Base-by-base conservation (phyloP, 2,113 vertebrate species). In the Lepus europaeus region DNA sequence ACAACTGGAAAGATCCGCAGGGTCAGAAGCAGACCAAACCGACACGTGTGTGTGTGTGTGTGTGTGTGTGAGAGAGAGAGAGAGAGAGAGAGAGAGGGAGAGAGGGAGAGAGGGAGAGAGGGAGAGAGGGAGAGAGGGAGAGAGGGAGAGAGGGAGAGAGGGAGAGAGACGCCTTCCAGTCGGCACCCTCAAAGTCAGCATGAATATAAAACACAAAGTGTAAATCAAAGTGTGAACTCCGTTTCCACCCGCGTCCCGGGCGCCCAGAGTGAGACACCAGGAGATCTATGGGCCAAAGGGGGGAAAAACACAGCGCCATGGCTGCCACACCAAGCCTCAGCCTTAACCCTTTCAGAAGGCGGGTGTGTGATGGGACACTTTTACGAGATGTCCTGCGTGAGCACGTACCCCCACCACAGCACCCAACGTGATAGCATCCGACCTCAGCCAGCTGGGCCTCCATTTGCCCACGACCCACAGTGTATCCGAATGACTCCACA, bases 161-260 rank as follows among this genome's bases (percentile, higher is more conserved):
- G 33, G 39, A 53, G 5, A 4, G 22, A 29, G 66, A 16, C 20
- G 72, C 49, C 76, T 25, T 51, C 49, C 63, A 5, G 22, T 3
- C 56, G 29, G 90, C 27, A 5, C 66, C 0, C 80, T 77, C 22
- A 0, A 1, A 73, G 64, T 29, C 89, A 36, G 64, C 1, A 2
- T 1, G 29, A 74, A 77, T 0, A 36, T 3, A n/a, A n/a, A 17
- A 0, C 11, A 29, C 1, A 11, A 22, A 16, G 31, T 5, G 5
- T 13, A 63, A 25, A 5, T 13, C 25, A 19, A 39, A 31, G 25
- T 49, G 4, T 0, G 23, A 20, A 73, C 63, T 19, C 73, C 2
- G 19, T 31, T 88, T 16, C 2, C 11, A 63, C 5, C 33, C 0
- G 22, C 3, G 3, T 9, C 68, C 68, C 9, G 2, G 9, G 61